Evolutionary conservation across 2,113 vertebrate genomes (phyloP), one percentile per base, ranked within the genome.

Genomic region (Myanophis thanlyinensis): DNA sequence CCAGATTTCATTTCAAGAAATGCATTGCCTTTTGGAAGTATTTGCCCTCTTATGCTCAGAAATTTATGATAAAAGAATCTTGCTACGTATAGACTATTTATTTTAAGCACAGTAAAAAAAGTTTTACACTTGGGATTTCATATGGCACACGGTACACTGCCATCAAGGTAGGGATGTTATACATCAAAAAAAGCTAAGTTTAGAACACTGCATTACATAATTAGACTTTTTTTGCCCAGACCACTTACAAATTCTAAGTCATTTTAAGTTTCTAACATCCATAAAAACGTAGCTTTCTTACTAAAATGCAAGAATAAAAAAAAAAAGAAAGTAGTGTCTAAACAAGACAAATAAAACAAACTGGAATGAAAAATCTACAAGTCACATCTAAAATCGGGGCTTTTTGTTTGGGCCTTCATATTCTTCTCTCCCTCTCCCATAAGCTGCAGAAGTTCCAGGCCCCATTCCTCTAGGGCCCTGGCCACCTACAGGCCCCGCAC

Each of bases 381-480:
- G 97, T 98, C 98, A 98, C 96, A 94, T 98, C 98, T 99, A 99
- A 98, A 99, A 99, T 97, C 99, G 98, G 97, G 99, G 97, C 97
- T 99, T 99, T 98, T 99, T 99, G 98, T 98, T 97, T 95, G 99
- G 98, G 96, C 98, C 98, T 94, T 99, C 99, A 98, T 99, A 99
- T 97, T 99, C 99, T 98, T 99, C 99, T 95, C 99, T 99, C 97
- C 99, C 99, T 98, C 99, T 98, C 98, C 99, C 98, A 97, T 98
- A 99, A 96, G 98, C 98, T 92, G 98, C 98, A n/a, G 98, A 96
- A 97, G 98, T 98, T 97, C 98, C 98, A 97, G 99, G 98, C 96
- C 98, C 99, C 98, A 99, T 99, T 97, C 98, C 98, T 98, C 98
- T 98, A 97, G 98, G 98, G 95, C 97, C 98, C 97, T 98, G 98